Conservation (phyloP, 2,113 vertebrate genomes). For the Physeter macrocephalus region DNA sequence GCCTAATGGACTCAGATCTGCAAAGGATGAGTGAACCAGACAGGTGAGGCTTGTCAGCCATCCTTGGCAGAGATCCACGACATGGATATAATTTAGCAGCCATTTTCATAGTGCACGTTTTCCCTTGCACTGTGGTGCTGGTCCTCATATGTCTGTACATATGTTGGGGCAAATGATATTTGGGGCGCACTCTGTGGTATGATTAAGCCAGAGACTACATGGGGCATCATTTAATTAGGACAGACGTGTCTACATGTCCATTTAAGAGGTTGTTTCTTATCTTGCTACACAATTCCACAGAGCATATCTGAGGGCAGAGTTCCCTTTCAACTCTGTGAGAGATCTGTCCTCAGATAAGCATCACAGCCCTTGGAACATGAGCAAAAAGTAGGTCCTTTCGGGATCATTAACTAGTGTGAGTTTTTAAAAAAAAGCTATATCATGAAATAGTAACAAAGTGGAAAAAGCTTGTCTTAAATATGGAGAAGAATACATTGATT, state of each 20-base stretch:
- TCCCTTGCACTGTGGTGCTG: background rate
- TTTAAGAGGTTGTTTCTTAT: background rate
- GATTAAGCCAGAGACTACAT: background rate
- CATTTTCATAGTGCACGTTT: background rate
- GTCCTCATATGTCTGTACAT: background rate
- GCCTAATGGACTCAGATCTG: constrained; percentile 59
- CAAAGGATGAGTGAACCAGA: constrained; percentile 55
- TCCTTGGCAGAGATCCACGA: constrained; percentile 51
- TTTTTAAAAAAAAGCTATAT: background rate
- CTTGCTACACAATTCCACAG: background rate
- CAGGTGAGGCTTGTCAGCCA: constrained; percentile 62
- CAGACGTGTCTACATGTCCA: background rate
- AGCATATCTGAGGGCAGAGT: background rate
- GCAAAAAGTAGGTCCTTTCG: background rate
- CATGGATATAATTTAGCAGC: background rate
- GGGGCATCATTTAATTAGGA: constrained; percentile 38
- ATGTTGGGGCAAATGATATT: background rate
- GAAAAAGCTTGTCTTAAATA: background rate
- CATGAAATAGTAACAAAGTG: background rate
- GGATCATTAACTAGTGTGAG: background rate
- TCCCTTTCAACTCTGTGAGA: background rate
- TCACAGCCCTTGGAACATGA: background rate
- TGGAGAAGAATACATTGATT: background rate
- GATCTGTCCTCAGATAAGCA: background rate
- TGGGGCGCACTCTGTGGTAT: background rate